Evolutionary conservation across 1,140 invertebrate genomes (phyloP).

Genomic region (Phymastichus coffea): DNA sequence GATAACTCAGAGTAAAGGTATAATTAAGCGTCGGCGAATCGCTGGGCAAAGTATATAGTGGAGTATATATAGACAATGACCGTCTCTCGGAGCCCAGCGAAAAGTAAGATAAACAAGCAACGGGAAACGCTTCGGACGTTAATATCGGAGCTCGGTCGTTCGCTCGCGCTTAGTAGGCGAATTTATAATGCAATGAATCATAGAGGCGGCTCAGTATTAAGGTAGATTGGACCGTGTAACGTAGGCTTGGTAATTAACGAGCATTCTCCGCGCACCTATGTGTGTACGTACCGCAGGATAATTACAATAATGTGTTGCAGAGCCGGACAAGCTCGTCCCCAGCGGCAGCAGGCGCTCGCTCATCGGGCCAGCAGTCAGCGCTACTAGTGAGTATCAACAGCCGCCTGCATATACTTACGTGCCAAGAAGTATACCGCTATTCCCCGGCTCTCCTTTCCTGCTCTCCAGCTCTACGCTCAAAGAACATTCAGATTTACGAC

Average conservation of each 20-base stretch:
- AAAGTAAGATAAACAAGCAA: slow-evolving; percentile 14
- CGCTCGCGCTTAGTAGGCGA: slow-evolving; percentile 14
- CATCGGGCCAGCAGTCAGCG: slow-evolving; percentile 59
- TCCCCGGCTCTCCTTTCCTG: too few species aligned
- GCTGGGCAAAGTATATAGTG: too few species aligned
- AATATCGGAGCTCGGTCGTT: slow-evolving; percentile 26
- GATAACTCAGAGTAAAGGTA: too few species aligned
- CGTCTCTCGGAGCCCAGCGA: not conserved
- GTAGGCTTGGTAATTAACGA: slow-evolving; percentile 38
- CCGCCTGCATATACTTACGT: slow-evolving; percentile 31
- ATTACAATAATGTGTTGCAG: slow-evolving; percentile 59
- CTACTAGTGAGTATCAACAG: slow-evolving; percentile 55
- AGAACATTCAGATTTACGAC: too few species aligned
- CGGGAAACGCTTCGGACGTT: not conserved
- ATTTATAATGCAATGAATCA: slow-evolving; percentile 54
- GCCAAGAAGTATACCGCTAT: too few species aligned
- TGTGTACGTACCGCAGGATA: slow-evolving; percentile 38
- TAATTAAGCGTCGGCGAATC: too few species aligned
- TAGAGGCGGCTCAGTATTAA: slow-evolving; percentile 44
- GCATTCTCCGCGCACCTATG: not conserved
- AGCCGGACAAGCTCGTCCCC: slow-evolving; percentile 54
- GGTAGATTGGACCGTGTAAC: slow-evolving; percentile 56
- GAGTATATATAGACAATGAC: too few species aligned
- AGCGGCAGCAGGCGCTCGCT: slow-evolving; percentile 54
- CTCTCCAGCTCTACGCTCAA: too few species aligned